phyloP scores from a whole-genome alignment of 2,888 invertebrate species.

The Dromius quadrimaculatus region DNA sequence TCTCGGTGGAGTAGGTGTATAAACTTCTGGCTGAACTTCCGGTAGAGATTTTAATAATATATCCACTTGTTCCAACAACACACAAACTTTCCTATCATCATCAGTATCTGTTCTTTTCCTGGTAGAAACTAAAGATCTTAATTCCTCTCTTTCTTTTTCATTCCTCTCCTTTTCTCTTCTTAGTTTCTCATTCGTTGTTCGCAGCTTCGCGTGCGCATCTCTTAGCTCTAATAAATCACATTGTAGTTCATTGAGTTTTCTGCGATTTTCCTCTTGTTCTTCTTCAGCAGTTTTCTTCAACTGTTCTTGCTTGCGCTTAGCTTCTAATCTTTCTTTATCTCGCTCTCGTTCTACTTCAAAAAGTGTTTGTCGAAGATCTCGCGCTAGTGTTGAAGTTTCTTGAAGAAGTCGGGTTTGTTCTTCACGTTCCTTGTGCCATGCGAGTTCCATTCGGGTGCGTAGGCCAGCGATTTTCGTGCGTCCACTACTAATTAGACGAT shows the following conservation, averaged over 20 bases:
- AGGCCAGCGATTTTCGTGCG: slow-evolving; percentile 87
- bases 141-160: slow-evolving; percentile 82
- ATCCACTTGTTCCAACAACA: slow-evolving; percentile 82
- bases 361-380: slow-evolving; percentile 88
- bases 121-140: slow-evolving; percentile 67
- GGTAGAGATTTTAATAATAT: slow-evolving; percentile 53
- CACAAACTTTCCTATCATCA: slow-evolving; percentile 80
- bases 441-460: slow-evolving; percentile 88
- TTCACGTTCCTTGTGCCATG: slow-evolving; percentile 94
- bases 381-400: slow-evolving; percentile 89
- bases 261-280: slow-evolving; percentile 89
- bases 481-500: slow-evolving; percentile 84
- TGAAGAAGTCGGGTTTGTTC: slow-evolving; percentile 91
- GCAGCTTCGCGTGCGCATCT: slow-evolving; percentile 91
- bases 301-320: slow-evolving; percentile 87
- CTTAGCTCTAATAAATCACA: slow-evolving; percentile 89
- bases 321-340: slow-evolving; percentile 89
- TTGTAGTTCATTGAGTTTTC: slow-evolving; percentile 85
- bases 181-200: slow-evolving; percentile 91
- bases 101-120: slow-evolving; percentile 71
- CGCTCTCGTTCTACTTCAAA: slow-evolving; percentile 92
- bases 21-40: slow-evolving; percentile 66
- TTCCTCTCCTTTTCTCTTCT: slow-evolving; percentile 88
- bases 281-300: slow-evolving; percentile 87
- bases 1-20: slow-evolving; percentile 79